Percentiles rank a stretch among this genome's conserved stretches.
phyloP scores from a whole-genome alignment of 1,140 invertebrate genomes.

The Papilio helenus region DNA sequence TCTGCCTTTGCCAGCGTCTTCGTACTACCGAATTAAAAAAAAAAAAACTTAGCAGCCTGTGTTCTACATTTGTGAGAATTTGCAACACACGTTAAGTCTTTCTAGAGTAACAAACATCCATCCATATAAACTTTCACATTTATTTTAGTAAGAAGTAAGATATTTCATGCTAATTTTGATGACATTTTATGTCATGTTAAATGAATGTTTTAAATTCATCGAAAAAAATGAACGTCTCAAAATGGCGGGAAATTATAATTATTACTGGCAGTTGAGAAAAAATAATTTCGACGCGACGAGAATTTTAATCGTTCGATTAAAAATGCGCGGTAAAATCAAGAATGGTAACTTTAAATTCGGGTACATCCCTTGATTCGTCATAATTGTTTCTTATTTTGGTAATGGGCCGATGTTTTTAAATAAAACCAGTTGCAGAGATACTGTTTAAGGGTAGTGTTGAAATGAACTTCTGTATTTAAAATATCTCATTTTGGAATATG shows the following conservation, averaged over 20 bases:
- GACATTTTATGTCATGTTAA: constrained; percentile 2
- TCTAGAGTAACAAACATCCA: too few relatives aligned
- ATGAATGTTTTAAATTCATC: neutral
- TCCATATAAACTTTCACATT: too few relatives aligned
- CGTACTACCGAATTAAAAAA: too few relatives aligned
- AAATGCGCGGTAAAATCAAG: constrained; percentile 14
- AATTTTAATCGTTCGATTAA: constrained; percentile 34
- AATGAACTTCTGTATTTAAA: constrained; percentile 28
- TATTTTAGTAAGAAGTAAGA: neutral
- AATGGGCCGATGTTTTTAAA: constrained; percentile 1
- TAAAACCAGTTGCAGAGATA: neutral
- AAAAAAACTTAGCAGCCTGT: too few relatives aligned
- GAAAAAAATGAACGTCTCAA: neutral
- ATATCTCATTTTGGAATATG: constrained; percentile 31
- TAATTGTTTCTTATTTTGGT: constrained; percentile 18
- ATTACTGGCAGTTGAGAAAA: constrained; percentile 1
- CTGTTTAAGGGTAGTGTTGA: constrained; percentile 29
- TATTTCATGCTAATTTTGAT: neutral
- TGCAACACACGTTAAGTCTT: too few relatives aligned
- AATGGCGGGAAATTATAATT: constrained; percentile 29
- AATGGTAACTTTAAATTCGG: neutral
- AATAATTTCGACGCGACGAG: constrained; percentile 14
- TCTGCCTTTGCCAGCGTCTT: too few relatives aligned
- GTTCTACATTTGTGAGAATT: too few relatives aligned
- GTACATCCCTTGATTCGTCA: constrained; percentile 22